Conservation (phyloP, 2,113 vertebrate genomes). For the Cephalopholis sonnerati region DNA sequence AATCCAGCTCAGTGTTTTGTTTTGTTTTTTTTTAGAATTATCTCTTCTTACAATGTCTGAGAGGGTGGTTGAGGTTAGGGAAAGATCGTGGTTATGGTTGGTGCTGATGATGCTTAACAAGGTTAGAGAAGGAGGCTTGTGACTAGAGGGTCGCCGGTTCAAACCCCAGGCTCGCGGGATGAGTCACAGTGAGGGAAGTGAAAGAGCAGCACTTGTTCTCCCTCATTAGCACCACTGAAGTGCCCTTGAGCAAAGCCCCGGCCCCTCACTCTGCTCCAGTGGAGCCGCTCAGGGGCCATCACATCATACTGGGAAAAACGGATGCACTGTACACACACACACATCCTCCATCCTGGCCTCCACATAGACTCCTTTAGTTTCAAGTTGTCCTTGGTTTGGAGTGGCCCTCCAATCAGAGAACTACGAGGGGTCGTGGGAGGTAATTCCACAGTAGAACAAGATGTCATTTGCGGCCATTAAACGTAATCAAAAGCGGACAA, state of each 20-base stretch:
- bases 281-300: neutral
- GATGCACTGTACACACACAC: neutral
- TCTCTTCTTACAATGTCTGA: neutral
- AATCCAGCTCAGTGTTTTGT: no score
- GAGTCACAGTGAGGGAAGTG: neutral
- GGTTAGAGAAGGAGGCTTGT: neutral
- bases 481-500: neutral
- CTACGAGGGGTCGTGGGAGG: neutral
- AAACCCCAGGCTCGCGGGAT: neutral
- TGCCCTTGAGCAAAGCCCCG: conserved; percentile 5
- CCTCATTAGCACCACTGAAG: neutral
- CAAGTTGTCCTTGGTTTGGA: conserved; percentile 12
- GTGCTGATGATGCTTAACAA: neutral
- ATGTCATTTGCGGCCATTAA: neutral
- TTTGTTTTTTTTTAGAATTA: no score
- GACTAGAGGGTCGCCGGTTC: neutral
- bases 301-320: neutral
- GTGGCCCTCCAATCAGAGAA: conserved; percentile 20
- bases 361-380: neutral
- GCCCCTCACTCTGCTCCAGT: neutral
- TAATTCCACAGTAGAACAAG: neutral
- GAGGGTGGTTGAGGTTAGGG: neutral
- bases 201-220: conserved; percentile 14
- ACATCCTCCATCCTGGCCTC: neutral
- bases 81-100: neutral